Conservation (phyloP, 2,888 invertebrate species). For the Andrena marginata region DNA sequence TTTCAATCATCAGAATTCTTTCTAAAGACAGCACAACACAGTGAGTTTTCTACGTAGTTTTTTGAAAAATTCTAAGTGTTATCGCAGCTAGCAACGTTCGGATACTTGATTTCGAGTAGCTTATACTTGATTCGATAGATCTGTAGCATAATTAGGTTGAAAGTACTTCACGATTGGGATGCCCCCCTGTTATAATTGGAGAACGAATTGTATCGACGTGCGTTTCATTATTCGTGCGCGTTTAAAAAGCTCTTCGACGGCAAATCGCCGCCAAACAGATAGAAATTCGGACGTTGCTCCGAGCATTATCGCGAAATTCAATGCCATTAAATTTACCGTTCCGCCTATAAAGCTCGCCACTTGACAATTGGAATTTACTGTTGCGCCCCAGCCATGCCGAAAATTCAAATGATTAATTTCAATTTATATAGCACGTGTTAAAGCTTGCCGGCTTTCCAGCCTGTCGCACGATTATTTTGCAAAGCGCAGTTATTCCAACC, state of each 20-base stretch:
- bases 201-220: not conserved
- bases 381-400: not conserved
- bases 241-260: not conserved
- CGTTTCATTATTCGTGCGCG: not conserved
- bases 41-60: too few species aligned
- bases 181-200: not conserved
- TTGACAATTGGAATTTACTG: constrained; percentile 7
- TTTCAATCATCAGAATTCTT: too few species aligned
- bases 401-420: constrained; percentile 7
- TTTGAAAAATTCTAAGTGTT: too few species aligned
- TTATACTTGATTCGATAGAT: not conserved
- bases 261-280: not conserved
- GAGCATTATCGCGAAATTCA: constrained; percentile 4
- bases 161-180: not conserved
- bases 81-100: not conserved
- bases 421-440: not conserved
- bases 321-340: constrained; percentile 1
- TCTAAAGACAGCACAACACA: too few species aligned
- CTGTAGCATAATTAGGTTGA: not conserved
- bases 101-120: not conserved
- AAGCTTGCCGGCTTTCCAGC: not conserved
- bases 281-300: not conserved
- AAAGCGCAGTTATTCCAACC: too few species aligned
- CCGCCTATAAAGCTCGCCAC: not conserved
- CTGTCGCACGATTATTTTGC: not conserved